Conservation (phyloP, 2,888 invertebrate species). For the Agrilus mali region DNA sequence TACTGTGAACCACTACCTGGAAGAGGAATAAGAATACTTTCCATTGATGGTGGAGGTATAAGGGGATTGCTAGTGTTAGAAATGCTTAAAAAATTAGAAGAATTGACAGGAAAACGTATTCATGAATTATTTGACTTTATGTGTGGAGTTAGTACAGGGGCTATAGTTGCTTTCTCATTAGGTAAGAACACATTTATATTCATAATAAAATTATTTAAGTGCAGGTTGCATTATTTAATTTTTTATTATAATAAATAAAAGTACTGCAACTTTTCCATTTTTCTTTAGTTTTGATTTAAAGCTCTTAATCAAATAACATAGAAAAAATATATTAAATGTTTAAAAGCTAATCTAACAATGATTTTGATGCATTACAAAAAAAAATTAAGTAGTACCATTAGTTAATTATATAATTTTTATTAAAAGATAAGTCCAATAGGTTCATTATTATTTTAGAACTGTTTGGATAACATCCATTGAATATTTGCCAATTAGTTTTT, state of each 20-base stretch:
- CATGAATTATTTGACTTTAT: slow-evolving; percentile 79
- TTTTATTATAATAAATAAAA: neutral
- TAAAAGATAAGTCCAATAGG: too few relatives aligned
- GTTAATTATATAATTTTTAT: too few relatives aligned
- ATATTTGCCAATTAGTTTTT: too few relatives aligned
- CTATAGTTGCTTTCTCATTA: slow-evolving; percentile 62
- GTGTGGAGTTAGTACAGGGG: slow-evolving; percentile 74
- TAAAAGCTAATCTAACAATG: too few relatives aligned
- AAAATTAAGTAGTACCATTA: too few relatives aligned
- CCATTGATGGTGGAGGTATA: slow-evolving; percentile 86
- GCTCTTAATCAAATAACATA: too few relatives aligned
- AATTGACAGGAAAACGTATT: slow-evolving; percentile 50
- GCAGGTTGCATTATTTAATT: neutral
- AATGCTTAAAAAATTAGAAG: slow-evolving; percentile 66
- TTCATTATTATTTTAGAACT: too few relatives aligned
- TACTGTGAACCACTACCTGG: slow-evolving; percentile 54
- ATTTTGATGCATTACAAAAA: too few relatives aligned
- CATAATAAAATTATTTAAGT: neutral
- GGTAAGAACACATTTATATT: slow-evolving; percentile 35
- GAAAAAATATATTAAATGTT: too few relatives aligned
- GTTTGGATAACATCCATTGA: too few relatives aligned
- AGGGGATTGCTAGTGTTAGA: slow-evolving; percentile 79
- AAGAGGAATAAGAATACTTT: slow-evolving; percentile 64
- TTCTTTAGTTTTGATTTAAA: too few relatives aligned
- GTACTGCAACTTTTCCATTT: neutral